Conservation (phyloP, 2,888 invertebrate species). For the Parelbella ahira region DNA sequence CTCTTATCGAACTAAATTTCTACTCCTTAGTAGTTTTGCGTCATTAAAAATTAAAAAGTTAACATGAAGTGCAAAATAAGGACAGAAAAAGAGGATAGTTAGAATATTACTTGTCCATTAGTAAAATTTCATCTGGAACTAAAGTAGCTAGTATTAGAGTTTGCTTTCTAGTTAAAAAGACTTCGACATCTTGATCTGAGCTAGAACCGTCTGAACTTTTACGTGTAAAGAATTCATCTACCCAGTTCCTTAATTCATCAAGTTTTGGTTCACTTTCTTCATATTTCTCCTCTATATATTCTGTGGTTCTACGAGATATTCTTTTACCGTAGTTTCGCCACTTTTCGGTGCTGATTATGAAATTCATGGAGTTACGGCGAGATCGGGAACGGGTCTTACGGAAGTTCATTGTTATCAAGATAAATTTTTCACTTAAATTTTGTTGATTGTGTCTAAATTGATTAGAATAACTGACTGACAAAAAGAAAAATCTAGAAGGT, state of each 20-base stretch:
- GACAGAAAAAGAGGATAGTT: too few species aligned
- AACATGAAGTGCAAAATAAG: too few species aligned
- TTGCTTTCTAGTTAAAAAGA: constrained; percentile 66
- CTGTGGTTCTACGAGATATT: constrained; percentile 40
- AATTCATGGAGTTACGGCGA: constrained; percentile 48
- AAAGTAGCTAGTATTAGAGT: constrained; percentile 75
- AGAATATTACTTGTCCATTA: constrained; percentile 63
- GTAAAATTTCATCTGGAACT: constrained; percentile 78
- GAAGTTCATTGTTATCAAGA: constrained; percentile 54
- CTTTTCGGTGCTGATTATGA: constrained; percentile 50
- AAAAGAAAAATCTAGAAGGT: constrained; percentile 5
- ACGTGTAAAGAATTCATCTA: constrained; percentile 56
- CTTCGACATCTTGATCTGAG: constrained; percentile 65
- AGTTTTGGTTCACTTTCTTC: constrained; percentile 52
- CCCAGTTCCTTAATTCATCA: constrained; percentile 55
- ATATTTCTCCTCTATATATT: constrained; percentile 42
- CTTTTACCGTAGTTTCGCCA: constrained; percentile 52
- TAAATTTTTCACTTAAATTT: constrained; percentile 44
- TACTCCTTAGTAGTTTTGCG: too few species aligned
- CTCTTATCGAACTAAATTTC: too few species aligned
- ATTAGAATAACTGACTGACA: constrained; percentile 34
- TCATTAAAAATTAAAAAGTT: too few species aligned
- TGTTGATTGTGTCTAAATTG: constrained; percentile 28
- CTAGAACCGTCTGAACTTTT: constrained; percentile 49
- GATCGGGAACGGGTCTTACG: constrained; percentile 49